These are phyloP conservation scores for Limanda limanda DNA, from an alignment of 2,113 vertebrate species.

Conservation along the genomic window DNA sequence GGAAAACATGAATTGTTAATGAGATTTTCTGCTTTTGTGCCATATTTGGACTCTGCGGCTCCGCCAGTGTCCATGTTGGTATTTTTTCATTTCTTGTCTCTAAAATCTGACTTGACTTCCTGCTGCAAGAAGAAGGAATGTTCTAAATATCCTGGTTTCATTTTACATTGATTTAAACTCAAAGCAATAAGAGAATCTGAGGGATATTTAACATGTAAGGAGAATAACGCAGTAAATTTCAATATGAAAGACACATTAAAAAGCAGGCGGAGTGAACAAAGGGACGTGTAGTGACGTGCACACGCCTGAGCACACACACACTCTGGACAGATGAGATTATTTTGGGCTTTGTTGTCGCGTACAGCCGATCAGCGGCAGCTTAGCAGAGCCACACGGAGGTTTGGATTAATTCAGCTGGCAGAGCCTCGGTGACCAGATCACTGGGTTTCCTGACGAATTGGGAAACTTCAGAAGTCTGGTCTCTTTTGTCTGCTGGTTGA, in stretches of 20 bases:
- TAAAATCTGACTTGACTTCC: too few relatives aligned
- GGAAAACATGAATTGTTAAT: background rate
- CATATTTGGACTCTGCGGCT: too few relatives aligned
- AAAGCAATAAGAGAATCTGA: background rate
- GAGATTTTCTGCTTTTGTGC: background rate
- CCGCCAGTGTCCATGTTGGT: too few relatives aligned
- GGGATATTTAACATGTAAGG: background rate
- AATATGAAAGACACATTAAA: too few relatives aligned
- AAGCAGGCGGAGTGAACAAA: too few relatives aligned
- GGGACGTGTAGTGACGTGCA: background rate
- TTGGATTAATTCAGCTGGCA: conserved; percentile 34
- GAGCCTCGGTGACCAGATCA: conserved; percentile 27
- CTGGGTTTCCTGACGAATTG: background rate
- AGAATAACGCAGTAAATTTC: background rate
- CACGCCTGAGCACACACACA: background rate
- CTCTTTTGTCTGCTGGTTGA: background rate
- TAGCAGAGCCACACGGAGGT: background rate
- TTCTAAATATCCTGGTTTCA: too few relatives aligned
- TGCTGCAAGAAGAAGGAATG: too few relatives aligned
- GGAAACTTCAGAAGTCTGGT: background rate
- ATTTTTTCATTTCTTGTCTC: too few relatives aligned
- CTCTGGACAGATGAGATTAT: conserved; percentile 9
- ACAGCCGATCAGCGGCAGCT: conserved; percentile 3
- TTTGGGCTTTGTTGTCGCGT: conserved; percentile 18
- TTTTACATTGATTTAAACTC: too few relatives aligned